Percentiles rank a stretch among this genome's conserved stretches.
Evolutionary conservation across 2,888 invertebrate genomes (phyloP).

Genomic region (Drosophila nigritarsus): DNA sequence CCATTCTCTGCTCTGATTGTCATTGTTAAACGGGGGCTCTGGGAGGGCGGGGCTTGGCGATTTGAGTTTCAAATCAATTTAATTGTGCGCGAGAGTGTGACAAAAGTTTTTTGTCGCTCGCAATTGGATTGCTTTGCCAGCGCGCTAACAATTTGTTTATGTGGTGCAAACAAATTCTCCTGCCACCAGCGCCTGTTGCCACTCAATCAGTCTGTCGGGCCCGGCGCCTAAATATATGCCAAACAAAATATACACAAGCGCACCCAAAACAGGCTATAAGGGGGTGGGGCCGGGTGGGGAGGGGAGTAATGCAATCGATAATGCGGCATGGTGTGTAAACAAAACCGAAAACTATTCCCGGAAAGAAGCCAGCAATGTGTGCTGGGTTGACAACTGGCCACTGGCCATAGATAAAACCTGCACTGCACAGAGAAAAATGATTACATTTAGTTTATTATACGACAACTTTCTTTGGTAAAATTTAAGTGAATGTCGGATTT

Average conservation of each 20-base stretch:
- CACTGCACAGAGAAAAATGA: slow-evolving; percentile 3
- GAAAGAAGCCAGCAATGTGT: slow-evolving; percentile 62
- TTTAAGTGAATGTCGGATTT: neutral
- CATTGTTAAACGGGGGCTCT: slow-evolving; percentile 20
- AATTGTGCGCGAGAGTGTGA: slow-evolving; percentile 64
- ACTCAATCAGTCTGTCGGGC: neutral
- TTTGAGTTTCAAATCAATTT: slow-evolving; percentile 67
- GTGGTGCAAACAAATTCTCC: slow-evolving; percentile 44
- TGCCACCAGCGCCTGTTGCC: slow-evolving; percentile 33
- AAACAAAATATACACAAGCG: slow-evolving; percentile 18
- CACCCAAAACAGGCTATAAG: neutral
- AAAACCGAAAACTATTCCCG: slow-evolving; percentile 53
- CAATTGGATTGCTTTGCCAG: slow-evolving; percentile 18
- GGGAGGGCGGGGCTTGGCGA: neutral
- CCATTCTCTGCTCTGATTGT: slow-evolving; percentile 72
- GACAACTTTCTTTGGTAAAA: neutral
- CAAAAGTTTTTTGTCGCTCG: slow-evolving; percentile 42
- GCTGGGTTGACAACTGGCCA: neutral
- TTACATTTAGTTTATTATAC: neutral
- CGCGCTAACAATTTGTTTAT: slow-evolving; percentile 61
- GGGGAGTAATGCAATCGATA: slow-evolving; percentile 51
- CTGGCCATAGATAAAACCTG: neutral
- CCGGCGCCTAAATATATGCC: slow-evolving; percentile 49
- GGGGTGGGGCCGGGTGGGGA: neutral
- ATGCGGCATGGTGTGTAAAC: slow-evolving; percentile 41